Conservation (phyloP, 2,113 vertebrate species). For the Tympanuchus pallidicinctus region DNA sequence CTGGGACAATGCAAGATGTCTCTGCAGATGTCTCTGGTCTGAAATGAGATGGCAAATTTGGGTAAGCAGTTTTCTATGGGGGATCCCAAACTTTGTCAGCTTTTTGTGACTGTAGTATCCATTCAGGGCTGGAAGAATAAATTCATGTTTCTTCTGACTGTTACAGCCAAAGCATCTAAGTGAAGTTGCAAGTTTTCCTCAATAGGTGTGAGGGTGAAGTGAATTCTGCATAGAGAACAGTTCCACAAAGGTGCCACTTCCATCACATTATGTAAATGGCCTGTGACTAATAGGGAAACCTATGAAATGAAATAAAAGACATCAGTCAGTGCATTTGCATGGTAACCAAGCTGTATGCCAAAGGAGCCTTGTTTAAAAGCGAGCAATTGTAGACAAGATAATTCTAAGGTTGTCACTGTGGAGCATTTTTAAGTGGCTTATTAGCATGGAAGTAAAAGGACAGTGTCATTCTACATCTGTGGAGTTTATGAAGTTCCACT, state of each 20-base stretch:
- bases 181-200: background rate
- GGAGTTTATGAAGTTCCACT: background rate
- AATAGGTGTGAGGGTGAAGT: background rate
- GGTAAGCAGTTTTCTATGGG: background rate
- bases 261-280: conserved; percentile 65
- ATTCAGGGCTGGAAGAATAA: background rate
- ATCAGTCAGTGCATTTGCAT: conserved; percentile 40
- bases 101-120: background rate
- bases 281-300: conserved; percentile 56
- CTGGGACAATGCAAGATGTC: background rate
- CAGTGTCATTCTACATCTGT: background rate
- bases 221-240: conserved; percentile 24
- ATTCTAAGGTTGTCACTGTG: conserved; percentile 50
- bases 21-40: background rate
- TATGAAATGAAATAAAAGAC: conserved; percentile 38
- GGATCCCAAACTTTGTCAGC: background rate
- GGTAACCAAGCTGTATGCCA: conserved; percentile 18
- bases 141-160: background rate
- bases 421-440: conserved; percentile 22
- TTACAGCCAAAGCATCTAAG: background rate
- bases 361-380: conserved; percentile 38
- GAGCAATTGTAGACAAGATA: conserved; percentile 61
- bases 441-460: conserved; percentile 46
- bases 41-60: background rate
- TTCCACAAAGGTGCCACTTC: conserved; percentile 34